Conservation (phyloP, 2,113 vertebrate species). For the Neogobius melanostomus region DNA sequence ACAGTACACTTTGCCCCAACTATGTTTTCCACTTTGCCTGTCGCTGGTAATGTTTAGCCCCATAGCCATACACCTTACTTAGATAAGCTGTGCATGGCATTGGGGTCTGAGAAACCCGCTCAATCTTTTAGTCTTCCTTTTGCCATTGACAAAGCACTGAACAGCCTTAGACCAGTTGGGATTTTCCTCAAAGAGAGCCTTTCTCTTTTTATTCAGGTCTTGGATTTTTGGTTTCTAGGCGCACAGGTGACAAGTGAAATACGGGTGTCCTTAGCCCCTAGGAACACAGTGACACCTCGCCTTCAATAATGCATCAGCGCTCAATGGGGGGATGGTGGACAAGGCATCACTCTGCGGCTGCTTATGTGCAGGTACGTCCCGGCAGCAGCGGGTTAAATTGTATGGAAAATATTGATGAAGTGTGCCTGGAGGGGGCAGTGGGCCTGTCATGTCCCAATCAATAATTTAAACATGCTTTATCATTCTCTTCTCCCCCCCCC, state of each 20-base stretch:
- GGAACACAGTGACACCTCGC: conserved; percentile 21
- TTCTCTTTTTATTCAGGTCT: conserved; percentile 28
- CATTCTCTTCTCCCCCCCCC: conserved; percentile 55
- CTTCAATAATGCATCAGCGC: conserved; percentile 59
- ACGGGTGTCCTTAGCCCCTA: conserved; percentile 16
- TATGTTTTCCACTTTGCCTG: neutral
- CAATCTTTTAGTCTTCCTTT: conserved; percentile 22
- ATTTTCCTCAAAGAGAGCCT: conserved; percentile 14
- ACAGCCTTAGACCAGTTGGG: neutral
- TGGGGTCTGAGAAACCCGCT: conserved; percentile 32
- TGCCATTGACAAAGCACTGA: neutral
- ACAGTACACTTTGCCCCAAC: no score
- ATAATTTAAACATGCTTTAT: conserved; percentile 72
- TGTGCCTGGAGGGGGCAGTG: conserved; percentile 49
- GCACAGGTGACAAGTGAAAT: conserved; percentile 28
- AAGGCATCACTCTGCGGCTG: conserved; percentile 44
- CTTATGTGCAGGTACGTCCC: conserved; percentile 51
- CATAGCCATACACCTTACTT: neutral
- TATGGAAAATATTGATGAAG: conserved; percentile 75
- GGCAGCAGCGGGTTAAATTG: conserved; percentile 66
- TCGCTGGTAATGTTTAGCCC: neutral
- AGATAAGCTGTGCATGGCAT: conserved; percentile 26
- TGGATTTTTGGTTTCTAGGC: conserved; percentile 24
- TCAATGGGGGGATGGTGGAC: conserved; percentile 1
- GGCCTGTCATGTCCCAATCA: conserved; percentile 67